Conservation (phyloP, 2,888 invertebrate genomes). For the Cylindroiulus punctatus region DNA sequence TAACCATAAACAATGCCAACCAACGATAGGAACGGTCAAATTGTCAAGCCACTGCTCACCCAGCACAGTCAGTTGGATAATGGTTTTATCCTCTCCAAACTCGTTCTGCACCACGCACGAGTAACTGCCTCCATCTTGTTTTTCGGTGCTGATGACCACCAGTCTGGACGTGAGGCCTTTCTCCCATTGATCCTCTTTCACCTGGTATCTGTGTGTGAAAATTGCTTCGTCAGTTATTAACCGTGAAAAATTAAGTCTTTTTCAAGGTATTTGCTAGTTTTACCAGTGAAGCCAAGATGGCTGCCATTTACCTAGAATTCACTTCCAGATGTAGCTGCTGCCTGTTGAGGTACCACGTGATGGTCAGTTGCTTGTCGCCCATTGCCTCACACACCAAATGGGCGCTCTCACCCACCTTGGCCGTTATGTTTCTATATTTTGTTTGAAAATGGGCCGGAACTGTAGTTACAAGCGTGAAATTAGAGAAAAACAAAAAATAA, state of each 20-base stretch:
- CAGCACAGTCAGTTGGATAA: slow-evolving; percentile 78
- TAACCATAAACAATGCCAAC: no score
- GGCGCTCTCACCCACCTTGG: slow-evolving; percentile 57
- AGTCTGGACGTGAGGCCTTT: slow-evolving; percentile 63
- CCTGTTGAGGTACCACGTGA: slow-evolving; percentile 56
- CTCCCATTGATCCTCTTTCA: slow-evolving; percentile 74
- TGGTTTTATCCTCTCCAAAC: slow-evolving; percentile 75
- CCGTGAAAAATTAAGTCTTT: no score
- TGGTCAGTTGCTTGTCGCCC: slow-evolving; percentile 58
- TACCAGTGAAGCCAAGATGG: not conserved
- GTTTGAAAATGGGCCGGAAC: slow-evolving; percentile 59
- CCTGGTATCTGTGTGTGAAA: slow-evolving; percentile 56
- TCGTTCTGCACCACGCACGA: slow-evolving; percentile 63
- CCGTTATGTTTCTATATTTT: slow-evolving; percentile 57
- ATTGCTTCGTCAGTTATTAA: not conserved
- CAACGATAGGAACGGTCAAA: no score
- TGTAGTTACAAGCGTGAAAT: slow-evolving; percentile 45
- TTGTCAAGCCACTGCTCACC: slow-evolving; percentile 63
- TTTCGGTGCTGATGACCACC: slow-evolving; percentile 62
- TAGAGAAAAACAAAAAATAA: not conserved
- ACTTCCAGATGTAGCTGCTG: slow-evolving; percentile 32
- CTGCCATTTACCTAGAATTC: slow-evolving; percentile 46
- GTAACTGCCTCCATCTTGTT: slow-evolving; percentile 65
- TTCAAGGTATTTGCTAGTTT: not conserved
- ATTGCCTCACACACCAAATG: slow-evolving; percentile 57